A percentile compares a stretch with the other conserved stretches of the same genome.
phyloP scores from a whole-genome alignment of 2,888 invertebrate species.

The Parthenolecanium corni region DNA sequence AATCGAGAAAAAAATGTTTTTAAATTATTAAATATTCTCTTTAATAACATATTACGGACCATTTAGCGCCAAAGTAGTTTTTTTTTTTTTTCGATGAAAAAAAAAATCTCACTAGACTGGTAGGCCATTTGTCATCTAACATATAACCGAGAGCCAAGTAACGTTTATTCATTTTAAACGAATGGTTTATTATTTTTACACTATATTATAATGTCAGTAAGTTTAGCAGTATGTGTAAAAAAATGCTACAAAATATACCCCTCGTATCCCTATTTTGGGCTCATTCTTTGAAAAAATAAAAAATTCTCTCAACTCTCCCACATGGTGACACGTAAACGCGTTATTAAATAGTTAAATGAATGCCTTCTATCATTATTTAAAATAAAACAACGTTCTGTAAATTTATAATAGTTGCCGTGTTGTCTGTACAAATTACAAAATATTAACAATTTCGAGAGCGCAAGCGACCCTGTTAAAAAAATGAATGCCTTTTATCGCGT shows the following conservation, averaged over 20 bases:
- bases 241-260: neutral
- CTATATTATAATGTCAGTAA: conserved; percentile 22
- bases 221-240: neutral
- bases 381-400: conserved; percentile 4
- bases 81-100: too few species aligned
- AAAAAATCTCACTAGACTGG: neutral
- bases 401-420: conserved; percentile 12
- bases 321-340: neutral
- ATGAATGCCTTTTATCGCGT: too few species aligned
- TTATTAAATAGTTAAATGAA: conserved; percentile 15
- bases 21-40: conserved; percentile 26
- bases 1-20: neutral
- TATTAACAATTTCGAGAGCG: too few species aligned
- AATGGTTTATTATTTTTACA: conserved; percentile 28
- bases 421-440: neutral
- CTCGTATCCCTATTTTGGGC: neutral
- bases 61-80: conserved; percentile 21
- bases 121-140: conserved; percentile 21
- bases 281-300: too few species aligned
- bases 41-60: conserved; percentile 28
- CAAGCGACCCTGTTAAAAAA: too few species aligned
- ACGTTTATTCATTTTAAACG: conserved; percentile 26
- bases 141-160: conserved; percentile 11
- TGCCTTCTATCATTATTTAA: conserved; percentile 1
- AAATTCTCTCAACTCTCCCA: neutral